phyloP scores from a whole-genome alignment of 2,888 invertebrate species.

The Drosophila borealis region DNA sequence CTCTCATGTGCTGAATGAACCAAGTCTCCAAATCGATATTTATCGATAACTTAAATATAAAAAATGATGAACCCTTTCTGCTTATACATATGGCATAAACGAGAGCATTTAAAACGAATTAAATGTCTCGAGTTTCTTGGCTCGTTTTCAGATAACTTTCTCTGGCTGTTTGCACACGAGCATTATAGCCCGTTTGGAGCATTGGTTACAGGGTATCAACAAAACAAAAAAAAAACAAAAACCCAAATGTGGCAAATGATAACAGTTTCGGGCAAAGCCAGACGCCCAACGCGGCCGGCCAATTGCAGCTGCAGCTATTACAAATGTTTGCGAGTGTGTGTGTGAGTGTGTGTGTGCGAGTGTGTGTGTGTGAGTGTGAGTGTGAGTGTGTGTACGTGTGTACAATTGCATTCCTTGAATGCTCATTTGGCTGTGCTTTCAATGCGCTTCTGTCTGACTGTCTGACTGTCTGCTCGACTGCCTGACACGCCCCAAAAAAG shows the following conservation, averaged over 20 bases:
- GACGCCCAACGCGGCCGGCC: conserved; percentile 12
- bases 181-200: too few relatives aligned
- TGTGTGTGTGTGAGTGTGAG: conserved; percentile 2
- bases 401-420: conserved; percentile 71
- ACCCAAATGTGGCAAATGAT: conserved; percentile 71
- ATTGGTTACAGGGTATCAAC: neutral
- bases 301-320: conserved; percentile 22
- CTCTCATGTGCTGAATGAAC: too few relatives aligned
- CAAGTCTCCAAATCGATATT: too few relatives aligned
- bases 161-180: too few relatives aligned
- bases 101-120: too few relatives aligned
- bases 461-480: conserved; percentile 4
- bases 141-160: too few relatives aligned
- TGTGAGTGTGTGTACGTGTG: conserved; percentile 36
- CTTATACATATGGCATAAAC: too few relatives aligned
- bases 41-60: too few relatives aligned
- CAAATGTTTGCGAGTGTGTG: neutral
- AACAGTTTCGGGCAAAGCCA: conserved; percentile 50
- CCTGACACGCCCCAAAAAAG: conserved; percentile 12
- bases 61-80: too few relatives aligned
- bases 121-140: too few relatives aligned
- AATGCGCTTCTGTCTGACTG: conserved; percentile 43
- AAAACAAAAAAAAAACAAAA: neutral
- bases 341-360: conserved; percentile 8
- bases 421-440: conserved; percentile 63